These are phyloP conservation scores for Rhynchophorus ferrugineus DNA, from an alignment of 1,140 invertebrate species.

Conservation along the genomic window DNA sequence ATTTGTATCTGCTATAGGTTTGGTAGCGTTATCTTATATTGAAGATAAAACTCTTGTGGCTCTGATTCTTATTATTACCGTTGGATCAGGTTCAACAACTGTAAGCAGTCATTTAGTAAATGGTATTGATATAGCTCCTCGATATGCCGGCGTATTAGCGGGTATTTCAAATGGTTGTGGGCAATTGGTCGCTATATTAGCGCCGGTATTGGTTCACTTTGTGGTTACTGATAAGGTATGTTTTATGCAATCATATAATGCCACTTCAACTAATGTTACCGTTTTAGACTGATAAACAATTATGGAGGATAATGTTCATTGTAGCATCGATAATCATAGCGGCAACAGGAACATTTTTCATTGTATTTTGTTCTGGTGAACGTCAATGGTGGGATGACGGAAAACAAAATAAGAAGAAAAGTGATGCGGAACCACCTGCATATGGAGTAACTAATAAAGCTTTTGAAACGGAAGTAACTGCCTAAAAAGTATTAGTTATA, in stretches of 20 bases:
- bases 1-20: conserved; percentile 49
- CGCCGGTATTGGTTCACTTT: conserved; percentile 56
- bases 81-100: conserved; percentile 65
- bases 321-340: conserved; percentile 6
- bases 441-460: conserved; percentile 7
- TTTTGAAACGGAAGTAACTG: not conserved
- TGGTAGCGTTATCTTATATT: conserved; percentile 52
- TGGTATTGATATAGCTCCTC: conserved; percentile 64
- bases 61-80: conserved; percentile 56
- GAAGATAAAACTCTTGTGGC: conserved; percentile 41
- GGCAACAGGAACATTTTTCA: conserved; percentile 4
- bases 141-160: conserved; percentile 62
- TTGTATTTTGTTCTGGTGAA: conserved; percentile 10
- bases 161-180: conserved; percentile 69
- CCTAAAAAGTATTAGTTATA: too few species aligned
- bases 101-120: conserved; percentile 62
- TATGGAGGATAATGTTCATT: conserved; percentile 16
- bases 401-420: conserved; percentile 3
- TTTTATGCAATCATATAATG: not conserved
- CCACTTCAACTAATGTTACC: not conserved
- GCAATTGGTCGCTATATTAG: conserved; percentile 62
- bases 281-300: conserved; percentile 8
- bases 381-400: conserved; percentile 21
- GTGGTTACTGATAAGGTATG: conserved; percentile 55
- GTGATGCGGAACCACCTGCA: not conserved